Evolutionary conservation across 2,113 vertebrate genomes (phyloP).

Genomic region (Hypocryptadius cinnamomeus): DNA sequence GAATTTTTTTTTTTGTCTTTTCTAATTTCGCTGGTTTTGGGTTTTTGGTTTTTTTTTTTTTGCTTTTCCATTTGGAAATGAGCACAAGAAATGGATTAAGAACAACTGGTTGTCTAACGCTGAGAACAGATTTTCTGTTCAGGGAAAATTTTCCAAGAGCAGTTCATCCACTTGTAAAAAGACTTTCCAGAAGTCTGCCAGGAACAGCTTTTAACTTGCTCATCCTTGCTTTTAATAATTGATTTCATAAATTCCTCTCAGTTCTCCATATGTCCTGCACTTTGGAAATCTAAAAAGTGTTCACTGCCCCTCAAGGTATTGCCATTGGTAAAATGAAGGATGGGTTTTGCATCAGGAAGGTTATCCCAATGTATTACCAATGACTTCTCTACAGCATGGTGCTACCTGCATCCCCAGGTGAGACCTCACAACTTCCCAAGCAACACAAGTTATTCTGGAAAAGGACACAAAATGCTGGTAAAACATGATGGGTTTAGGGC

Average conservation of each 20-base stretch:
- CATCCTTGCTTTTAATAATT: not conserved
- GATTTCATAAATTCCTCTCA: not conserved
- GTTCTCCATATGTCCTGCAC: not conserved
- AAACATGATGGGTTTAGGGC: not conserved
- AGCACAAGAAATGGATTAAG: not conserved
- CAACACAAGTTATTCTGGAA: not conserved
- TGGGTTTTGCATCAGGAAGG: not conserved
- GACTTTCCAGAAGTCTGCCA: not conserved
- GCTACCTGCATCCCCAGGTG: too few species aligned
- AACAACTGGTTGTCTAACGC: not conserved
- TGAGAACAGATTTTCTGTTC: slow-evolving; percentile 14
- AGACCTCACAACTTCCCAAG: not conserved
- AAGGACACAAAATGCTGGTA: not conserved
- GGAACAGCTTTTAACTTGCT: slow-evolving; percentile 1
- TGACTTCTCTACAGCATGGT: not conserved
- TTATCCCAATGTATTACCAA: rapidly evolving
- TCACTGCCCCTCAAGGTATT: not conserved
- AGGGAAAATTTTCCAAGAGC: not conserved
- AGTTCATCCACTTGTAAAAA: not conserved
- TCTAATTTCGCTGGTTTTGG: too few species aligned
- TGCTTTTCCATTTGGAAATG: not conserved
- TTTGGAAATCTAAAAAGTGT: not conserved
- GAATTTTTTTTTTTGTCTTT: not conserved
- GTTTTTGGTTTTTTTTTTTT: too few species aligned
- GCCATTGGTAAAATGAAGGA: not conserved